phyloP scores from a whole-genome alignment of 2,797 vertebrate species.

The Phyllotis vaccarum region DNA sequence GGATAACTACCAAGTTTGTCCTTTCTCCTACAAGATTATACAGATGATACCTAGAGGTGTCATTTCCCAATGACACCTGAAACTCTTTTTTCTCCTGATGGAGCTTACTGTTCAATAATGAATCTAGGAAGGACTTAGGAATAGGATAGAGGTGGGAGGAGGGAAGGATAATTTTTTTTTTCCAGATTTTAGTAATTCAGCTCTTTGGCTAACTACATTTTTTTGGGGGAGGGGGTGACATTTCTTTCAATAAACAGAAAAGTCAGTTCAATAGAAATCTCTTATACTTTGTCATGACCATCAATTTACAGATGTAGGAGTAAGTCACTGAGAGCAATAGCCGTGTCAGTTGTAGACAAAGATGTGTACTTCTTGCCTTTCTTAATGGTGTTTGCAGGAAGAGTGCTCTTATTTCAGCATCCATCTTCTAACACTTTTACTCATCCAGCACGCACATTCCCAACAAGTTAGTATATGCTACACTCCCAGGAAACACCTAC shows the following conservation, averaged over 20 bases:
- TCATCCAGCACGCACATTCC: slow-evolving; percentile 41
- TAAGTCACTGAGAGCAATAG: slow-evolving; percentile 32
- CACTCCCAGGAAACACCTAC: slow-evolving; percentile 67
- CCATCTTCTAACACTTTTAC: slow-evolving; percentile 29
- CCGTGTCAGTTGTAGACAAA: slow-evolving; percentile 54
- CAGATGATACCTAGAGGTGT: background rate
- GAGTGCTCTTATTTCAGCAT: slow-evolving; percentile 4
- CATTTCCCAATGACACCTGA: background rate
- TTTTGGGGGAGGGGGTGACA: background rate
- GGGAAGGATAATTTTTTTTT: background rate
- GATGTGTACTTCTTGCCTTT: background rate
- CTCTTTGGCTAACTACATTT: slow-evolving; percentile 4
- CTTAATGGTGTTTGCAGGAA: slow-evolving; percentile 3
- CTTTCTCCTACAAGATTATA: background rate
- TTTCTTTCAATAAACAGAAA: slow-evolving; percentile 54
- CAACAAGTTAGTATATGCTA: slow-evolving; percentile 57
- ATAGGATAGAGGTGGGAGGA: background rate
- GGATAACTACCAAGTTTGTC: background rate
- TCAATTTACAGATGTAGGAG: slow-evolving; percentile 10
- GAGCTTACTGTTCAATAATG: background rate
- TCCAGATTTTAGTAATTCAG: background rate
- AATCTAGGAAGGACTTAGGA: background rate
- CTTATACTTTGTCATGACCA: background rate
- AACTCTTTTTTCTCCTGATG: background rate
- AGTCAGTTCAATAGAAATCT: slow-evolving; percentile 58